Evolutionary conservation across 2,797 vertebrate genomes (phyloP).

Genomic region (Esox masquinongy): DNA sequence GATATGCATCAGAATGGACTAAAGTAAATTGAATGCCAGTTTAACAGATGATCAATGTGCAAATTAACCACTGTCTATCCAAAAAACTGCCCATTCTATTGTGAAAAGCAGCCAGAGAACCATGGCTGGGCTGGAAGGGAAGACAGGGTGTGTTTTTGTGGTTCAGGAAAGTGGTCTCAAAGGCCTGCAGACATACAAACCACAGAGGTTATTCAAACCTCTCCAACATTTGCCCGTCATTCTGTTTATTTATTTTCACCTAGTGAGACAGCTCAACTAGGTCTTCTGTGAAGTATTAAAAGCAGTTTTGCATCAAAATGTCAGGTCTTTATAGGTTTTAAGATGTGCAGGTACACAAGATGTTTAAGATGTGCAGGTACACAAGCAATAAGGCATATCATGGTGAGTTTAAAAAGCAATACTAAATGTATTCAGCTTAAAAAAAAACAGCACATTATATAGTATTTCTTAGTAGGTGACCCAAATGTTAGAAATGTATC

Average conservation of each 20-base stretch:
- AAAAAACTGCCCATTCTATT: neutral
- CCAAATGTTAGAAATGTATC: conserved; percentile 16
- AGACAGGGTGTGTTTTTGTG: conserved; percentile 59
- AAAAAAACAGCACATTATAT: conserved; percentile 26
- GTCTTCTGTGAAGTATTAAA: conserved; percentile 54
- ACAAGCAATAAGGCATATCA: conserved; percentile 43
- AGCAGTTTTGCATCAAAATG: conserved; percentile 39
- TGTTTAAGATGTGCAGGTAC: conserved; percentile 45
- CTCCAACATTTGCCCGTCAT: conserved; percentile 57
- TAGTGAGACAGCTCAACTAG: conserved; percentile 64
- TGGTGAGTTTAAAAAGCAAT: conserved; percentile 41
- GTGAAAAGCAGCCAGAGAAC: conserved; percentile 46
- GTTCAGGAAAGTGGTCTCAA: conserved; percentile 59
- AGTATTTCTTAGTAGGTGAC: conserved; percentile 14
- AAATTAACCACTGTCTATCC: conserved; percentile 46
- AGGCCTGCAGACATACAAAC: conserved; percentile 53
- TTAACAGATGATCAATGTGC: conserved; percentile 50
- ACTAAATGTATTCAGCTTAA: conserved; percentile 25
- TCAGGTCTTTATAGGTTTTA: conserved; percentile 40
- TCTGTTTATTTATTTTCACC: conserved; percentile 67
- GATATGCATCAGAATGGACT: conserved; percentile 55
- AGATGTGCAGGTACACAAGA: conserved; percentile 52
- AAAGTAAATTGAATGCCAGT: conserved; percentile 46
- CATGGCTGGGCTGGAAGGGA: conserved; percentile 41
- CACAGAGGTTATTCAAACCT: conserved; percentile 63